Conservation (phyloP, 1,140 invertebrate species). For the Pseudomyrmex flavicornis region DNA sequence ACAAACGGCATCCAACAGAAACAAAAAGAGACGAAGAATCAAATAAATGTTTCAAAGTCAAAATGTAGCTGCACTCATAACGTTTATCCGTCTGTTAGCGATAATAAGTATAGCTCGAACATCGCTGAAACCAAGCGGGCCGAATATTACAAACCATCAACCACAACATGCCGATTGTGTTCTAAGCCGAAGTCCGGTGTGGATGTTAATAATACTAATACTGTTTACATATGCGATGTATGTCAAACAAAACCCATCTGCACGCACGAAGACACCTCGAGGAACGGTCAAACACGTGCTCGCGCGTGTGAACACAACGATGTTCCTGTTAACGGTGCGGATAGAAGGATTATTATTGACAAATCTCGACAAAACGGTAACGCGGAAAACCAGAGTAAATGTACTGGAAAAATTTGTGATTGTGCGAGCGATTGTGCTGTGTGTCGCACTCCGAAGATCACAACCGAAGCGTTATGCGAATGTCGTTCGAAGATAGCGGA, state of each 20-base stretch:
- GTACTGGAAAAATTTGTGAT: slow-evolving; percentile 47
- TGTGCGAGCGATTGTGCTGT: slow-evolving; percentile 65
- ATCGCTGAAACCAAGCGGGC: background rate
- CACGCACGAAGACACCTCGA: background rate
- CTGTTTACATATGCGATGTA: slow-evolving; percentile 6
- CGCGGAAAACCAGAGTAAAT: slow-evolving; percentile 7
- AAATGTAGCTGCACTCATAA: slow-evolving; percentile 65
- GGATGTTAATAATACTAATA: background rate
- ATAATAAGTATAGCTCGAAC: background rate
- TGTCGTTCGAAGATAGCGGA: slow-evolving; percentile 50
- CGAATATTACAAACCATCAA: slow-evolving; percentile 25
- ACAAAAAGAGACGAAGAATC: slow-evolving; percentile 82
- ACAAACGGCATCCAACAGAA: slow-evolving; percentile 47
- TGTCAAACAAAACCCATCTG: slow-evolving; percentile 50
- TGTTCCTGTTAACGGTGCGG: slow-evolving; percentile 2
- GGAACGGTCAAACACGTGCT: background rate
- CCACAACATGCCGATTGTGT: slow-evolving; percentile 46
- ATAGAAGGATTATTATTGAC: slow-evolving; percentile 11
- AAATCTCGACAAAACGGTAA: slow-evolving; percentile 48
- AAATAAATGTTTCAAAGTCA: slow-evolving; percentile 79
- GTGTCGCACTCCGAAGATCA: slow-evolving; percentile 54
- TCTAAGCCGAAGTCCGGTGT: background rate
- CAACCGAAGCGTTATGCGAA: background rate
- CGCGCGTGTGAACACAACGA: slow-evolving; percentile 40
- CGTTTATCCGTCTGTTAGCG: background rate